Conservation (phyloP, 2,888 invertebrate genomes). For the Drosophila dives region DNA sequence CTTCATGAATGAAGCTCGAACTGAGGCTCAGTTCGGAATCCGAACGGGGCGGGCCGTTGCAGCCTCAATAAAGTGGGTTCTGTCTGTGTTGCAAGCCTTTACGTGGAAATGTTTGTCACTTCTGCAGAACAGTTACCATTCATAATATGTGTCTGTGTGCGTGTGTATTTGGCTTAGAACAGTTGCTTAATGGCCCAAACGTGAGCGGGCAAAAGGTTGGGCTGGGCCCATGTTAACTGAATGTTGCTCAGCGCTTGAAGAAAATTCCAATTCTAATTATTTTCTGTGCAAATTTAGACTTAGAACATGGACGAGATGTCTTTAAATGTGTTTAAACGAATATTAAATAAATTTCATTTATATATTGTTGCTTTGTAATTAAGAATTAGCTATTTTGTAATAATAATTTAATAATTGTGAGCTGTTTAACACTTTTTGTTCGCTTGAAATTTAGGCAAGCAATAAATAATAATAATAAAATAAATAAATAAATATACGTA, state of each 20-base stretch:
- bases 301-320: not conserved
- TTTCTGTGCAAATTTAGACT: not conserved
- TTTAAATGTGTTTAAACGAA: not conserved
- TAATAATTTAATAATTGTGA: too few species aligned
- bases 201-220: slow-evolving; percentile 52
- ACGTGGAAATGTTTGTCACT: slow-evolving; percentile 65
- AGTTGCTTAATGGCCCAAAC: slow-evolving; percentile 64
- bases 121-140: slow-evolving; percentile 61
- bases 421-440: not conserved
- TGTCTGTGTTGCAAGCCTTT: slow-evolving; percentile 43
- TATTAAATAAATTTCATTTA: not conserved
- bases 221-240: slow-evolving; percentile 11
- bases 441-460: not conserved
- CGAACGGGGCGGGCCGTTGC: slow-evolving; percentile 16
- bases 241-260: slow-evolving; percentile 11
- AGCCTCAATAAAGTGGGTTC: slow-evolving; percentile 14
- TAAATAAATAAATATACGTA: not conserved
- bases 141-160: slow-evolving; percentile 11
- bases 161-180: slow-evolving; percentile 37
- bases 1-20: slow-evolving; percentile 69
- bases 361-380: not conserved
- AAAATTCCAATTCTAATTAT: slow-evolving; percentile 3
- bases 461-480: too few species aligned
- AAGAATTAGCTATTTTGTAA: not conserved
- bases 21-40: slow-evolving; percentile 12